phyloP scores from a whole-genome alignment of 2,113 vertebrate species.

The Grammomys dolichurus region DNA sequence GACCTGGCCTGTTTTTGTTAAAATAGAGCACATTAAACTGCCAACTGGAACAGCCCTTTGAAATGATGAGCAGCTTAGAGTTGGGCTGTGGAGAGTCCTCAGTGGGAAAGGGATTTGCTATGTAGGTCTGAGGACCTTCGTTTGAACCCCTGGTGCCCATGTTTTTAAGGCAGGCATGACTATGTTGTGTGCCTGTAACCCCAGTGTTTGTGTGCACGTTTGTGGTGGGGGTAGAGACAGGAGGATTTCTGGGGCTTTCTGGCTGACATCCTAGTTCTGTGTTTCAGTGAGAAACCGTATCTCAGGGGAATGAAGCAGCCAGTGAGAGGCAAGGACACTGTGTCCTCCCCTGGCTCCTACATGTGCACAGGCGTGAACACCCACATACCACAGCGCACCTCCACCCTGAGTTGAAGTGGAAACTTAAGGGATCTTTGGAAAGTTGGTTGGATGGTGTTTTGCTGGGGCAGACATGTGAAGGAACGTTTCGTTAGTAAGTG shows the following conservation, averaged over 20 bases:
- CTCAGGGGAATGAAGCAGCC: neutral
- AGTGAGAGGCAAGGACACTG: neutral
- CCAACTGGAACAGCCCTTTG: neutral
- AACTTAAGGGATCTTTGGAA: no score
- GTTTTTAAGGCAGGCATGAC: neutral
- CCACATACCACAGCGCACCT: neutral
- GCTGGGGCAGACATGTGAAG: no score
- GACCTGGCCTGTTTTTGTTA: neutral
- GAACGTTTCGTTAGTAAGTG: no score
- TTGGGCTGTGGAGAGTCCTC: neutral
- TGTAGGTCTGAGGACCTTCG: neutral
- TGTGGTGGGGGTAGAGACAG: neutral
- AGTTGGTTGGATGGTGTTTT: no score
- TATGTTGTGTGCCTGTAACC: neutral
- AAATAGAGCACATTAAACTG: slow-evolving; percentile 14
- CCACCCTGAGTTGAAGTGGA: neutral
- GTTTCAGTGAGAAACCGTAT: neutral
- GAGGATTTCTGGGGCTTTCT: neutral
- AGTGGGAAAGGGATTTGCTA: neutral
- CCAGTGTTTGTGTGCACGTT: neutral
- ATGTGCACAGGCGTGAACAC: neutral
- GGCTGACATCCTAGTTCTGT: neutral
- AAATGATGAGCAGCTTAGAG: neutral
- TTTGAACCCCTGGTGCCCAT: neutral
- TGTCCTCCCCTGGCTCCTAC: no score